Evolutionary conservation across 2,888 invertebrate species (phyloP), one percentile per base, ranked within the genome.

Genomic region (Chalcis sispes): DNA sequence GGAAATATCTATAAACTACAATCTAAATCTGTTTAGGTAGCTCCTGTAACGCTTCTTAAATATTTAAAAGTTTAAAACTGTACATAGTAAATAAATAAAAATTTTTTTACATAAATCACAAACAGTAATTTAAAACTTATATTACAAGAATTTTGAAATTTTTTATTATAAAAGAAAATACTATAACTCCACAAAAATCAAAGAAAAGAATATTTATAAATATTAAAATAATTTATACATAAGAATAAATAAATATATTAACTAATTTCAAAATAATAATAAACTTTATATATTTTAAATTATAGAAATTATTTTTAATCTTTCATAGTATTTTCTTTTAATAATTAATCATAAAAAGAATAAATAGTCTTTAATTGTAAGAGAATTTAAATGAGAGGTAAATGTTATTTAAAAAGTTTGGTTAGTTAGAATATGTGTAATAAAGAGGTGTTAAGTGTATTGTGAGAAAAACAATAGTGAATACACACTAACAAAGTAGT

Each of bases 401-500:
- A 66, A 48, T 62, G 67, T 74, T 67, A 77, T 65, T 70, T 66
- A 52, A 67, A 75, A 72, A 72, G 54, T 71, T 73, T 48, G 27
- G 67, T 77, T 72, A 75, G 72, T 75, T 66, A 62, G 74, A 78
- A 78, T 46, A 69, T 56, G 64, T 72, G 77, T 76, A 52, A 79
- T 70, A 76, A 77, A 76, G 58, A 77, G 42, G 65, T 75, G 70
- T 79, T 77, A 18, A 67, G 72, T 78, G 71, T 78, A 74, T 15
- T 72, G 73, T 72, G 74, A 77, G 46, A 71, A 59, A 78, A 72
- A 74, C 42, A 74, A 69, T 18, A 66, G 75, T 72, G 73, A 73
- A 59, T 70, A 65, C 72, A 78, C 66, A 75, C 72, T 58, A 75
- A 50, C 18, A 70, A 73, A 78, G 64, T 65, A 69, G 50, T 72